A percentile compares a stretch with the other conserved stretches of the same genome.
Evolutionary conservation across 2,888 invertebrate genomes (phyloP).

Genomic region (Drosophila trichaetosa): DNA sequence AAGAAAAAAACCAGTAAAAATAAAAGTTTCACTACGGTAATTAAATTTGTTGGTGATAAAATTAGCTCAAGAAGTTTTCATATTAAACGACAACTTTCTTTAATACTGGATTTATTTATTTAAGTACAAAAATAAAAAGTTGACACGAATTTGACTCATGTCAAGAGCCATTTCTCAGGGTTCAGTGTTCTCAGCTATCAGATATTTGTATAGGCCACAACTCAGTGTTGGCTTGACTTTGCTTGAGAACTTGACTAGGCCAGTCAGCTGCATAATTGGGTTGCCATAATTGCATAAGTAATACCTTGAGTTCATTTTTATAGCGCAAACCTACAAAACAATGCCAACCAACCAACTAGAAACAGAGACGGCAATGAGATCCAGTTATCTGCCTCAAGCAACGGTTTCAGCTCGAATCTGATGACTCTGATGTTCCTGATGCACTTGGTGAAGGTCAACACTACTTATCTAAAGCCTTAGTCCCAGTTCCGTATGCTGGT

Average conservation of each 20-base stretch:
- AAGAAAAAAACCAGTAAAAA: neutral
- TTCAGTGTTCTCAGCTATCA: conserved; percentile 52
- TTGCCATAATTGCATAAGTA: conserved; percentile 60
- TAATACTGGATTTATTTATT: conserved; percentile 39
- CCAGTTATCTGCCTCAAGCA: conserved; percentile 69
- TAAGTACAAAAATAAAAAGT: conserved; percentile 19
- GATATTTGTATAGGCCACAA: conserved; percentile 20
- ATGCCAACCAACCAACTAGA: conserved; percentile 9
- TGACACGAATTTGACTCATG: conserved; percentile 43
- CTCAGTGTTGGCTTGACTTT: conserved; percentile 6
- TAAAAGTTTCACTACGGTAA: conserved; percentile 64
- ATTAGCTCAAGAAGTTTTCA: conserved; percentile 51
- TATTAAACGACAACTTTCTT: conserved; percentile 63
- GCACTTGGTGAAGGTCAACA: conserved; percentile 61
- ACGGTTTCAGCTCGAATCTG: conserved; percentile 52
- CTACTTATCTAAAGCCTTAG: conserved; percentile 36
- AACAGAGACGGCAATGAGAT: conserved; percentile 16
- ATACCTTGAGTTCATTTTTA: conserved; percentile 45
- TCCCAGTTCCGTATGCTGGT: conserved; percentile 47
- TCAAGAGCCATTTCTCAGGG: conserved; percentile 39
- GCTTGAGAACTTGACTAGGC: conserved; percentile 49
- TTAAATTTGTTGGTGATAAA: conserved; percentile 55
- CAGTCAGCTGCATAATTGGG: conserved; percentile 66
- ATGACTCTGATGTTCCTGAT: conserved; percentile 37
- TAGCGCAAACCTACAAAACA: conserved; percentile 26